phyloP scores from a whole-genome alignment of 2,113 vertebrate species.

The Puntigrus tetrazona region DNA sequence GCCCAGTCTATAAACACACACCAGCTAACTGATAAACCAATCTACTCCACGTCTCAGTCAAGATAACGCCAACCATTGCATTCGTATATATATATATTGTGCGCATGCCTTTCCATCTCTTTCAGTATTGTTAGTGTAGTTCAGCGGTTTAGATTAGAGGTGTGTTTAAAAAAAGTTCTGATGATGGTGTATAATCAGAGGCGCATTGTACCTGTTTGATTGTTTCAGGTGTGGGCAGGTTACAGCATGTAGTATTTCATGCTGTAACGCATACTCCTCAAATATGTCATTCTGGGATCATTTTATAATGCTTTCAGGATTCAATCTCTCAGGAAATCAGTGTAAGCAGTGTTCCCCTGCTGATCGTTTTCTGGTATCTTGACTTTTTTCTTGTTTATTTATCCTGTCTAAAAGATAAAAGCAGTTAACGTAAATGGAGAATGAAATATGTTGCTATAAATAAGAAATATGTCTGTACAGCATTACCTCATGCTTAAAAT shows the following conservation, averaged over 20 bases:
- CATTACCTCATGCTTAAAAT: neutral
- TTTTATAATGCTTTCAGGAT: neutral
- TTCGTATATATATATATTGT: neutral
- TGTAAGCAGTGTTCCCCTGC: neutral
- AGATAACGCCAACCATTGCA: neutral
- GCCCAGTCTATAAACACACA: conserved; percentile 14
- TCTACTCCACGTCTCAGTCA: neutral
- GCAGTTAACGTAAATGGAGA: neutral
- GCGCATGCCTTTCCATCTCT: neutral
- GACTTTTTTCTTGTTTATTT: neutral
- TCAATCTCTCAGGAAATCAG: neutral
- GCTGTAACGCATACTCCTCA: neutral
- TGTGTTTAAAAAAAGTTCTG: neutral
- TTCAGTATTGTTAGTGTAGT: neutral
- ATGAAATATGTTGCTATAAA: neutral
- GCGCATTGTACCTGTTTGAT: neutral
- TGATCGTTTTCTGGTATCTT: neutral
- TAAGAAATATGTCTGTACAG: neutral
- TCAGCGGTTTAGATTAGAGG: neutral
- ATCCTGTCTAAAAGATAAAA: neutral
- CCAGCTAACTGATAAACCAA: conserved; percentile 10
- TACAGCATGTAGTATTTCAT: conserved; percentile 1
- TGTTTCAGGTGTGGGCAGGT: neutral
- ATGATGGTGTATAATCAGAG: conserved; percentile 1
- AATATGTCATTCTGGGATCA: neutral